These are phyloP conservation scores for Phortica magna DNA, from an alignment of 2,888 invertebrate species.

Conservation along the genomic window DNA sequence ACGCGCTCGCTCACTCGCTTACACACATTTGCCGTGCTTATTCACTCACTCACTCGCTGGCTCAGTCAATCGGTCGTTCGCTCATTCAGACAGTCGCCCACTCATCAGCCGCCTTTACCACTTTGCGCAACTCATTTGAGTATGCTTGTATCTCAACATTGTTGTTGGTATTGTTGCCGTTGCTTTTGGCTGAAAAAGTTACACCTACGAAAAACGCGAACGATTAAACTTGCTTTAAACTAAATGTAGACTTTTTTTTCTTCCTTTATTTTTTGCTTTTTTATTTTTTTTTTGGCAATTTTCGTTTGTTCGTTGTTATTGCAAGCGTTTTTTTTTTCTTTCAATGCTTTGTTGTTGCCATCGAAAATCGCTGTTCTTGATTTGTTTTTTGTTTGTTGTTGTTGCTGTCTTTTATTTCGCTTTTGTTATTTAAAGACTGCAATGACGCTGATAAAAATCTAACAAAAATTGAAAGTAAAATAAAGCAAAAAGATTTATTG, in stretches of 20 bases:
- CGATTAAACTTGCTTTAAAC: conserved; percentile 35
- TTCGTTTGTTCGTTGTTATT: background rate
- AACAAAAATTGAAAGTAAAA: conserved; percentile 17
- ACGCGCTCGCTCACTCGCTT: background rate
- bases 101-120: background rate
- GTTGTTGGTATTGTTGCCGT: background rate
- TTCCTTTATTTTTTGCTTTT: background rate
- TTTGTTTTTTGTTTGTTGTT: conserved; percentile 6
- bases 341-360: background rate
- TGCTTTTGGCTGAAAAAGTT: conserved; percentile 24
- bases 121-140: background rate
- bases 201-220: conserved; percentile 33
- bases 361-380: background rate
- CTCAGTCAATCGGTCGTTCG: background rate
- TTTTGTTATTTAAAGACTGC: conserved; percentile 23
- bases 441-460: conserved; percentile 24
- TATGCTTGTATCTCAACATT: background rate
- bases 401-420: background rate
- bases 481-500: conserved; percentile 22
- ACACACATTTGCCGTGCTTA: background rate
- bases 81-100: background rate
- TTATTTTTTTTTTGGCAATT: background rate
- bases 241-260: conserved; percentile 26
- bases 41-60: background rate
- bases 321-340: background rate